These are phyloP conservation scores for Pionites leucogaster DNA, from an alignment of 2,113 vertebrate species.

Conservation along the genomic window DNA sequence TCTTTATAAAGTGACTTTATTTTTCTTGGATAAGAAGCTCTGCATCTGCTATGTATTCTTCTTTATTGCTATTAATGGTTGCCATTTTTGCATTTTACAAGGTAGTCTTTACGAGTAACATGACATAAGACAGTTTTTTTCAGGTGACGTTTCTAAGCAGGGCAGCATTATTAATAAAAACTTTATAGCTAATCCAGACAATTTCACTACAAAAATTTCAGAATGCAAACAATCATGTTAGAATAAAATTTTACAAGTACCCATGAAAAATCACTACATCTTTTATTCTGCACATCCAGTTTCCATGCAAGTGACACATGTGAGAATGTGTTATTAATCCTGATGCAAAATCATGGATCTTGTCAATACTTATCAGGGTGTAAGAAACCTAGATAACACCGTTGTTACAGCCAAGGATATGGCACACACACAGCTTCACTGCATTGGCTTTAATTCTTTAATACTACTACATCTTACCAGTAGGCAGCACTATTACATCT, in stretches of 20 bases:
- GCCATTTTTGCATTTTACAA: background rate
- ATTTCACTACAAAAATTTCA: background rate
- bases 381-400: background rate
- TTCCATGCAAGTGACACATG: background rate
- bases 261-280: background rate
- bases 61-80: background rate
- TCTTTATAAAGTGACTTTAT: background rate
- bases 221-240: background rate
- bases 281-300: background rate
- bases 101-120: background rate
- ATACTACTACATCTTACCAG: constrained; percentile 75
- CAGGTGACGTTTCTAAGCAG: background rate
- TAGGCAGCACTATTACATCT: constrained; percentile 78
- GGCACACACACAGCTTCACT: background rate
- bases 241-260: background rate
- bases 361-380: background rate
- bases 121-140: background rate
- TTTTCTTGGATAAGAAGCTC: background rate
- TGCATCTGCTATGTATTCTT: background rate
- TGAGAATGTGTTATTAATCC: background rate
- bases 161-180: background rate
- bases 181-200: background rate
- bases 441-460: constrained; percentile 26
- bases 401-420: background rate
- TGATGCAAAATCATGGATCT: background rate